These are phyloP conservation scores for Catamblyrhynchus diadema DNA, from an alignment of 2,797 vertebrate genomes.

Conservation along the genomic window DNA sequence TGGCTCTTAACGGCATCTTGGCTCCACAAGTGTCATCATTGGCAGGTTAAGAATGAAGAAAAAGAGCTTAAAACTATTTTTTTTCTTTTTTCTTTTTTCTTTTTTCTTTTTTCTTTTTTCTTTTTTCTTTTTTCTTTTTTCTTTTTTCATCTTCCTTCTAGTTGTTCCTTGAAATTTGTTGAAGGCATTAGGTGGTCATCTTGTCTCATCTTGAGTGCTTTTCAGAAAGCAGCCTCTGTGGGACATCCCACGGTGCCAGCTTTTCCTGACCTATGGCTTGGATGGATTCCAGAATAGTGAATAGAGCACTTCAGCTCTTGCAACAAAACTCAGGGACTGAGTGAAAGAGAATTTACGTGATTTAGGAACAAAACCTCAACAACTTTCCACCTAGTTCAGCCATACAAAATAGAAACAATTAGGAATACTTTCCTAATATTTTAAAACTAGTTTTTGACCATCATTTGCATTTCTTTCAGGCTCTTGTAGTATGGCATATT, in stretches of 20 bases:
- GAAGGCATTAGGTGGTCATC: neutral
- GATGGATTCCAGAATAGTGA: neutral
- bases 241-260: rapidly evolving
- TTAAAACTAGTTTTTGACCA: neutral
- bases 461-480: neutral
- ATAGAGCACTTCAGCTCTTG: neutral
- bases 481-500: neutral
- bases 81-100: too few species aligned
- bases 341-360: neutral
- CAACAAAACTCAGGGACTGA: neutral
- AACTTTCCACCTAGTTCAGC: neutral
- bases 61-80: neutral
- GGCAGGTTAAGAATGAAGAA: neutral
- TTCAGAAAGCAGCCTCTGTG: neutral
- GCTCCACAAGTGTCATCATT: neutral
- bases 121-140: too few species aligned
- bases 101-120: too few species aligned
- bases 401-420: neutral
- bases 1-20: neutral
- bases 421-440: neutral
- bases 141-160: neutral
- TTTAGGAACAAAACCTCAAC: neutral
- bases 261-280: neutral
- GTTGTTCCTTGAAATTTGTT: neutral
- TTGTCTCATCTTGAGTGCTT: neutral